Base-by-base conservation (phyloP, 1,140 invertebrate species). In the Drosophila bifasciata region DNA sequence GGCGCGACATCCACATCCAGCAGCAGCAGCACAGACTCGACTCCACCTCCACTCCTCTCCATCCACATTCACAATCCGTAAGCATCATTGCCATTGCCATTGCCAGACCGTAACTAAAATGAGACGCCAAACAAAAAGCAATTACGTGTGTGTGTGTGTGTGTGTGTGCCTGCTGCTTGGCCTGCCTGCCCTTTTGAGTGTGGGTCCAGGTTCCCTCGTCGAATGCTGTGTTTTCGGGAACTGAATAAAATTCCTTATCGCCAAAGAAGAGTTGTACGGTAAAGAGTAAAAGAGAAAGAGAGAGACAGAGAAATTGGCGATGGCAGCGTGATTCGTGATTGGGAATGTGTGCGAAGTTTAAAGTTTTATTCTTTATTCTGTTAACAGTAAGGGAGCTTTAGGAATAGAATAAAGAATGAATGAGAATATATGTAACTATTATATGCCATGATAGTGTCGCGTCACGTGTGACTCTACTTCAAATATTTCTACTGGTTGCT, bases 121-220 rank as follows among this genome's bases (percentile, higher is more conserved):
- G 81, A 86, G 83, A 86, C 84, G 83, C 81, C 81, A 86, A 88
- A 88, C 83, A 86, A 86, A 86, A 81, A 78, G 81, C 81, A 86
- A 86, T 86, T 86, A 86, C 83, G 80, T 83, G 70, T 66, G 72
- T 21, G 19, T 19, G 19, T 21, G 19, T 4, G 19, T 3, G 3
- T 21, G 19, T 2, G n/a, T n/a, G n/a, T 32, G 32, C 32, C 32
- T 32, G 32, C 55, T 81, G 78, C 28, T 8, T 28, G 28, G 78
- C 8, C 28, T 28, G 25, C 78, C 67, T 67, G 66, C 45, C 77
- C 77, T 63, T 85, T 79, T 48, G 48, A 75, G 74, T 61, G 28
- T 55, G 53, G 39, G 52, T 39, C 61, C 32, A 46, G 44, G 41
- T 39, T 25, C 43, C 21, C 5, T 25, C 23, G 5, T 28, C 13